Percentiles rank a stretch among this genome's conserved stretches.
Evolutionary conservation across 1,140 invertebrate species (phyloP).

Genomic region (Drosophila sp.): DNA sequence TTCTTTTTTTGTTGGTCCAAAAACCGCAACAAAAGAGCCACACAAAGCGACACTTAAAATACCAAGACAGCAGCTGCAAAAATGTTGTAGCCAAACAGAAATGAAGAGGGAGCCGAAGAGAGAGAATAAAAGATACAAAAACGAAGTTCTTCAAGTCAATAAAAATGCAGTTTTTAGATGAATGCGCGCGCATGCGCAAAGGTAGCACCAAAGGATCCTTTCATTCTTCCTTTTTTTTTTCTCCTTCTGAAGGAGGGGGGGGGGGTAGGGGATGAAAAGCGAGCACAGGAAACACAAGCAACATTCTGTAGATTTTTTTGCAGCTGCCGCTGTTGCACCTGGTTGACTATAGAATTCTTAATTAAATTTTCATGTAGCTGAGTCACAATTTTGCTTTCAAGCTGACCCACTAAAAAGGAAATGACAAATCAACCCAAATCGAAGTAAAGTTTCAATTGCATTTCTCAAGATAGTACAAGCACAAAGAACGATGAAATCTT

Average conservation of each 20-base stretch:
- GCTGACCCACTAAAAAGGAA: slow-evolving; percentile 13
- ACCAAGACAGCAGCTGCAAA: slow-evolving; percentile 76
- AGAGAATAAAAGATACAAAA: slow-evolving; percentile 9
- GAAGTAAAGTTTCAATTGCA: neutral
- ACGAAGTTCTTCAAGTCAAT: slow-evolving; percentile 30
- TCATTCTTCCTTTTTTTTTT: neutral
- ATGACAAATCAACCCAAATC: slow-evolving; percentile 6
- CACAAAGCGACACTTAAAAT: slow-evolving; percentile 74
- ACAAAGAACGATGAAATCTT: neutral
- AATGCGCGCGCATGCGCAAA: slow-evolving; percentile 80
- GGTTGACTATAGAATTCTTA: slow-evolving; percentile 8
- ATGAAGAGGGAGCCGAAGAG: neutral
- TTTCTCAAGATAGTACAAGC: neutral
- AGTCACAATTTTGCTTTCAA: neutral
- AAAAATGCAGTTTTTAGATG: slow-evolving; percentile 39
- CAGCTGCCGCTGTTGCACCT: slow-evolving; percentile 3
- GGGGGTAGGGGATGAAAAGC: neutral
- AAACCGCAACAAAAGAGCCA: slow-evolving; percentile 20
- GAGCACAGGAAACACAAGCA: slow-evolving; percentile 4
- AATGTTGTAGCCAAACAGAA: slow-evolving; percentile 38
- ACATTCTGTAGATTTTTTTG: slow-evolving; percentile 8
- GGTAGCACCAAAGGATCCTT: slow-evolving; percentile 18
- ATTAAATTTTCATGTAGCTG: slow-evolving; percentile 5
- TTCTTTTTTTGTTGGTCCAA: neutral
- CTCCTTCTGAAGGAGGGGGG: neutral